Evolutionary conservation across 2,888 invertebrate species (phyloP).

Genomic region (Onchidella celtica): DNA sequence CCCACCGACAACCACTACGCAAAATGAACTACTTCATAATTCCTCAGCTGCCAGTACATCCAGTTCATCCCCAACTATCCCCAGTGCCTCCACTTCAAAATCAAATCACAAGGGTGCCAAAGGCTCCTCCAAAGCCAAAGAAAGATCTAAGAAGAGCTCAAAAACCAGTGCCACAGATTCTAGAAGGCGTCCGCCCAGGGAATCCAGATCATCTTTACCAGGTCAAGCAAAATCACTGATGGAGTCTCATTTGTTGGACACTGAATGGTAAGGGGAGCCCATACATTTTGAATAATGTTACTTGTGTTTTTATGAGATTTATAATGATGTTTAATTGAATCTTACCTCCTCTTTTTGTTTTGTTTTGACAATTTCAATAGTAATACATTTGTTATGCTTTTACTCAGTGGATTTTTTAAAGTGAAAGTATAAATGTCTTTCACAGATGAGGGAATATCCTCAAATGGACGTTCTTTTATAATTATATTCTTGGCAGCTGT

Average conservation of each 20-base stretch:
- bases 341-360: too few relatives aligned
- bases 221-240: conserved; percentile 24
- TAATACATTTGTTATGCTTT: too few relatives aligned
- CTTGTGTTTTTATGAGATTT: too few relatives aligned
- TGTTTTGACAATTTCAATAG: too few relatives aligned
- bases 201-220: conserved; percentile 11
- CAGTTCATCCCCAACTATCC: not conserved
- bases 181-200: not conserved
- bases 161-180: not conserved
- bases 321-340: too few relatives aligned
- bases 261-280: conserved; percentile 27
- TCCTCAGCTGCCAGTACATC: not conserved
- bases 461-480: too few relatives aligned
- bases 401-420: too few relatives aligned
- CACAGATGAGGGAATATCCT: too few relatives aligned
- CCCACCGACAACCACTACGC: not conserved
- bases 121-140: conserved; percentile 16
- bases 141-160: conserved; percentile 3
- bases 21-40: not conserved
- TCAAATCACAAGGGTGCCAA: not conserved
- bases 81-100: not conserved
- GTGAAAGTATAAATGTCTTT: too few relatives aligned
- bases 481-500: too few relatives aligned
- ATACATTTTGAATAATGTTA: too few relatives aligned
- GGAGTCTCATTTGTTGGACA: conserved; percentile 35